Evolutionary conservation across 2,888 invertebrate species (phyloP).

Genomic region (Drosophila mettleri): DNA sequence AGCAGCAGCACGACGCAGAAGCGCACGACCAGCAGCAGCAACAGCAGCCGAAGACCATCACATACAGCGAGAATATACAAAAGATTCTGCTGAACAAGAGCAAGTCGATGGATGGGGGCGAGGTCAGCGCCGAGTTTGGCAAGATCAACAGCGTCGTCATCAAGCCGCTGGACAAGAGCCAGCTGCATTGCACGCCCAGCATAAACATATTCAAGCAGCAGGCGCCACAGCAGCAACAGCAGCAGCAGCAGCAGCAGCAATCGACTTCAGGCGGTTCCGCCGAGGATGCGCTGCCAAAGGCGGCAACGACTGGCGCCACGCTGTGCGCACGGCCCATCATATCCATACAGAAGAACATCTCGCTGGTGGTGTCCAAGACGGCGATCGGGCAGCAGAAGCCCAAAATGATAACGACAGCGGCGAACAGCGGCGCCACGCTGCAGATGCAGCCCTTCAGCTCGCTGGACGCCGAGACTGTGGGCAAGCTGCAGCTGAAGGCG

Average conservation of each 20-base stretch:
- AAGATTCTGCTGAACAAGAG: conserved; percentile 68
- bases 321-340: conserved; percentile 64
- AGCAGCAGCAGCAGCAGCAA: conserved; percentile 87
- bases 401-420: conserved; percentile 61
- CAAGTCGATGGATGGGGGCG: conserved; percentile 52
- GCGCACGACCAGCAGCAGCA: conserved; percentile 34
- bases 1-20: conserved; percentile 31
- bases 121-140: conserved; percentile 48
- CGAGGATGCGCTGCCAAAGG: conserved; percentile 29
- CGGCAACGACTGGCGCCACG: conserved; percentile 44
- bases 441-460: conserved; percentile 52
- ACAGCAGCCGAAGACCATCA: conserved; percentile 51
- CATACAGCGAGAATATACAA: conserved; percentile 67
- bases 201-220: conserved; percentile 84
- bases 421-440: conserved; percentile 34
- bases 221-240: conserved; percentile 61
- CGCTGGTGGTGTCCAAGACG: conserved; percentile 70
- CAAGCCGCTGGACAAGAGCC: conserved; percentile 61
- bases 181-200: conserved; percentile 59
- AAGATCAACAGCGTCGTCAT: conserved; percentile 69
- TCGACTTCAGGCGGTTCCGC: too few species aligned
- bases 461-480: conserved; percentile 12
- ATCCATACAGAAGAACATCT: conserved; percentile 74
- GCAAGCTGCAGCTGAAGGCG: conserved; percentile 46
- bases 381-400: conserved; percentile 62